phyloP scores from a whole-genome alignment of 2,888 invertebrate genomes.

The Pollenia labialis region DNA sequence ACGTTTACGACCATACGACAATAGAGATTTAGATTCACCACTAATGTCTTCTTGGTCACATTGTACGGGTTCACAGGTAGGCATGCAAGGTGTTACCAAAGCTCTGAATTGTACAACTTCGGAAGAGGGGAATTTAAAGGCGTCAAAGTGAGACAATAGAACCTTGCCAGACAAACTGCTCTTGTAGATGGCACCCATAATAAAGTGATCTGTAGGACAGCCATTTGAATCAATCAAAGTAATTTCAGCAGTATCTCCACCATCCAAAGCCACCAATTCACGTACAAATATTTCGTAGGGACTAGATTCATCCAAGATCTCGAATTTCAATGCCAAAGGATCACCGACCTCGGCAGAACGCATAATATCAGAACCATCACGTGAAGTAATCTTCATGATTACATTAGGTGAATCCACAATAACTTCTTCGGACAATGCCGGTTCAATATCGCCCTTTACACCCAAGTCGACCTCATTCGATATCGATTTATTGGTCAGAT shows the following conservation, averaged over 20 bases:
- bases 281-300: constrained; percentile 98
- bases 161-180: constrained; percentile 92
- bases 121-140: constrained; percentile 97
- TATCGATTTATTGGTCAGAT: constrained; percentile 95
- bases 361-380: constrained; percentile 92
- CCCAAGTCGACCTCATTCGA: constrained; percentile 95
- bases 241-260: constrained; percentile 96
- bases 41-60: constrained; percentile 93
- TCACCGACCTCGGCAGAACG: constrained; percentile 96
- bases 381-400: constrained; percentile 95
- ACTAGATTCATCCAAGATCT: constrained; percentile 95
- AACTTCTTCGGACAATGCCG: constrained; percentile 94
- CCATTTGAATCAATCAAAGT: constrained; percentile 95
- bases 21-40: constrained; percentile 92
- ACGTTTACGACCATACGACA: constrained; percentile 91
- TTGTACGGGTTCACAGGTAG: constrained; percentile 95
- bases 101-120: constrained; percentile 98
- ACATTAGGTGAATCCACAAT: constrained; percentile 97
- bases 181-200: constrained; percentile 96
- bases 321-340: constrained; percentile 94
- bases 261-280: constrained; percentile 97
- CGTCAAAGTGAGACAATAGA: constrained; percentile 95
- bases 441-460: constrained; percentile 93
- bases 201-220: constrained; percentile 96
- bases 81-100: constrained; percentile 97